Evolutionary conservation across 2,888 invertebrate genomes (phyloP), one percentile per base, ranked within the genome.

Genomic region (Melanotus villosus): DNA sequence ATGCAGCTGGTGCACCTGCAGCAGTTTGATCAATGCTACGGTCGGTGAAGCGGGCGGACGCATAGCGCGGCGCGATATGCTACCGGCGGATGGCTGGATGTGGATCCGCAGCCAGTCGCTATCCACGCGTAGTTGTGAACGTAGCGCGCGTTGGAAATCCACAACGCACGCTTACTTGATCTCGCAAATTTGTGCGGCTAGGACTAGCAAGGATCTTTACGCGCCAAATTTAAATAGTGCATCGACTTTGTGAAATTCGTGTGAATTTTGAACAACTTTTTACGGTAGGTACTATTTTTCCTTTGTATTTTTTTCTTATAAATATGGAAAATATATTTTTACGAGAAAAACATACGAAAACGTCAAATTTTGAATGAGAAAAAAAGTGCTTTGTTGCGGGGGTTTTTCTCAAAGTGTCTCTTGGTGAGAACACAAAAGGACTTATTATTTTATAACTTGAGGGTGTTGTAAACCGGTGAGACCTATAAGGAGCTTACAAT

Each of bases 51-150:
- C 74, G 73, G 70, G 57, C 74, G 75, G 75, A 75, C 75, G 75
- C 69, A 77, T 73, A 72, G 75, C 73, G 75, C 73, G 73, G 67
- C 75, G 75, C 76, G 75, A 76, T 76, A 74, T 71, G 74, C 71
- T 69, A 71, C 73, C 71, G 75, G 76, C 76, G 79, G 80, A 79
- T 82, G 83, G 83, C 83, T 82, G 82, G 81, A 80, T 81, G 59
- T 50, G 83, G 80, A 80, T 80, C 82, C 83, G 82, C 84, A 84
- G 83, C 83, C 85, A 85, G 84, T 86, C 85, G 83, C 83, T 85
- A 83, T 85, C 84, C 85, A 83, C 82, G 80, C 80, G 76, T 77
- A 75, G 78, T 56, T 74, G 66, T 72, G 73, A 72, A 65, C 73
- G 74, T 72, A 72, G 71, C 71, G 72, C 60, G 60, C 50, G 65